Base-by-base conservation (phyloP, 2,113 vertebrate species). In the Anolis sagrei region DNA sequence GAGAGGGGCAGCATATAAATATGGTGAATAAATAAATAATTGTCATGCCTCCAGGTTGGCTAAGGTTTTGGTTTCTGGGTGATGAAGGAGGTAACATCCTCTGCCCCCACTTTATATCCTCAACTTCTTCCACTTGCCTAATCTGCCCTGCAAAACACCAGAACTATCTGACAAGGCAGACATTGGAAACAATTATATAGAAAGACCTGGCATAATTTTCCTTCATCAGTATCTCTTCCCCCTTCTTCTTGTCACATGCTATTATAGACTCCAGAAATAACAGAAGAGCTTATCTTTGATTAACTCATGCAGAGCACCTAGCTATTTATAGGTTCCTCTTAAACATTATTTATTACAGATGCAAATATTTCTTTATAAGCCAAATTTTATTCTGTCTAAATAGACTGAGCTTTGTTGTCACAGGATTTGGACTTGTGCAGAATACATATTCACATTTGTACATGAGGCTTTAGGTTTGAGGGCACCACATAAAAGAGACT, bases 291-390 rank as follows among this genome's bases (percentile, higher is more conserved):
- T 18, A 13, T 29, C 84, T 74, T 27, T 49, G 58, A 66, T 86
- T 73, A 5, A 62, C 58, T 64, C 39, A 48, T 48, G 32, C 16
- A 32, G 3, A 29, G 54, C 14, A 74, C 61, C 29, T 3, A 51
- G 44, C 79, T 75, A 86, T 74, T 75, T 49, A 66, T 86, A 80
- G 21, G 2, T 80, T 34, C 78, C 72, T 75, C 51, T 23, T 81
- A 62, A 79, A 80, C 34, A 49, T 48, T 32, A 10, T 73, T n/a
- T 44, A 75, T 62, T 64, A 66, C n/a, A 62, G 27, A 75, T 36
- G 44, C 4, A 68, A 14, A 51, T 32, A 7, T 36, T 32, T 18
- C 69, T 34, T 72, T 21, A 44, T 76, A 13, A 77, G 62, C 74
- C 9, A 34, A 8, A 66, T 66, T 34, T 66, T 29, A 29, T 79